These are phyloP conservation scores for Eustalomyia histrio DNA, from an alignment of 2,888 invertebrate species.

Conservation along the genomic window DNA sequence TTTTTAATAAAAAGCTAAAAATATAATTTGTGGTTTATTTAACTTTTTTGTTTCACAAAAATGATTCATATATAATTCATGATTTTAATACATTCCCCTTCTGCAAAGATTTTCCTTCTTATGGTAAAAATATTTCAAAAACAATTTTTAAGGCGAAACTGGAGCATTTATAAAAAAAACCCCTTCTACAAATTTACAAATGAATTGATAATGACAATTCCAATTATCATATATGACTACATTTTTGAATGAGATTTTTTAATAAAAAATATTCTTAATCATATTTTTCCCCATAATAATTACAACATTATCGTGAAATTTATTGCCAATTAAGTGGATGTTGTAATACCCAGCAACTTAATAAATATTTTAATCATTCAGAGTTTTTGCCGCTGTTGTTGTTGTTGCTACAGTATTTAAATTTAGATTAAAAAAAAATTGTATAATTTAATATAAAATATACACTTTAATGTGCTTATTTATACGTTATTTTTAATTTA, in stretches of 20 bases:
- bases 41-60: too few species aligned
- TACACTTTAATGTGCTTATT: constrained; percentile 56
- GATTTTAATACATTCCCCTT: too few species aligned
- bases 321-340: constrained; percentile 32
- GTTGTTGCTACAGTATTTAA: background rate
- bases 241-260: background rate
- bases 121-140: too few species aligned
- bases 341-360: constrained; percentile 21
- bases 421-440: constrained; percentile 12
- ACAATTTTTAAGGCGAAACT: too few species aligned
- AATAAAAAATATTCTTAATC: constrained; percentile 5
- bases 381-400: too few species aligned
- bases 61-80: too few species aligned
- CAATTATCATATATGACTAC: background rate
- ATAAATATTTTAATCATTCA: background rate
- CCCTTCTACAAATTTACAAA: background rate
- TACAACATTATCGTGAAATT: background rate
- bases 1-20: too few species aligned
- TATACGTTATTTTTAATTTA: constrained; percentile 59
- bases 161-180: too few species aligned
- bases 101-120: too few species aligned
- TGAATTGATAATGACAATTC: background rate
- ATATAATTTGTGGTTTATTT: too few species aligned
- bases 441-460: constrained; percentile 4
- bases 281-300: background rate